Evolutionary conservation across 2,888 invertebrate genomes (phyloP).

Genomic region (Melanargia galathea): DNA sequence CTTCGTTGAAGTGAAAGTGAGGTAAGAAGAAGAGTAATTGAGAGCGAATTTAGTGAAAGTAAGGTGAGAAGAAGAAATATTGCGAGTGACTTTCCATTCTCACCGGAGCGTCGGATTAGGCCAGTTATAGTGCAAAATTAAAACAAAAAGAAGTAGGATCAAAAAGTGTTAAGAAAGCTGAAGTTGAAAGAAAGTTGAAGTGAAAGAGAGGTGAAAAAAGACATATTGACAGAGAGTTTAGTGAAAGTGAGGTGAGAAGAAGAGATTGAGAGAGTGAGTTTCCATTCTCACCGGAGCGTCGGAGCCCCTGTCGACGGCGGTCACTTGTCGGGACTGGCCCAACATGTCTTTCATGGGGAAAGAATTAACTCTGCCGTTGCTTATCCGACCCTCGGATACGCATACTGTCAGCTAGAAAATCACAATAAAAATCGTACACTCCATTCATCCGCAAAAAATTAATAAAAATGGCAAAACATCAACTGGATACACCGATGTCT

Average conservation of each 20-base stretch:
- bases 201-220: neutral
- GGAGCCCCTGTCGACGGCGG: slow-evolving; percentile 86
- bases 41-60: too few relatives aligned
- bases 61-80: too few relatives aligned
- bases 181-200: too few relatives aligned
- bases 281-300: slow-evolving; percentile 87
- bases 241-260: slow-evolving; percentile 12
- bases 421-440: slow-evolving; percentile 10
- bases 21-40: slow-evolving; percentile 2
- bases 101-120: neutral
- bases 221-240: neutral
- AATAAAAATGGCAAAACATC: neutral
- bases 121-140: neutral
- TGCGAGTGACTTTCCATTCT: too few relatives aligned
- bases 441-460: neutral
- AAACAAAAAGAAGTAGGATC: neutral
- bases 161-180: neutral
- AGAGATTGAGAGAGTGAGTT: neutral
- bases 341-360: slow-evolving; percentile 94
- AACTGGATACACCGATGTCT: too few relatives aligned
- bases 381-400: slow-evolving; percentile 87
- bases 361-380: slow-evolving; percentile 87
- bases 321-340: slow-evolving; percentile 83
- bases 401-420: slow-evolving; percentile 88
- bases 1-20: neutral